Base-by-base conservation (phyloP, 30 jellyfish, hydroid and myxozoan genomes). In the Aurelia aurita region DNA sequence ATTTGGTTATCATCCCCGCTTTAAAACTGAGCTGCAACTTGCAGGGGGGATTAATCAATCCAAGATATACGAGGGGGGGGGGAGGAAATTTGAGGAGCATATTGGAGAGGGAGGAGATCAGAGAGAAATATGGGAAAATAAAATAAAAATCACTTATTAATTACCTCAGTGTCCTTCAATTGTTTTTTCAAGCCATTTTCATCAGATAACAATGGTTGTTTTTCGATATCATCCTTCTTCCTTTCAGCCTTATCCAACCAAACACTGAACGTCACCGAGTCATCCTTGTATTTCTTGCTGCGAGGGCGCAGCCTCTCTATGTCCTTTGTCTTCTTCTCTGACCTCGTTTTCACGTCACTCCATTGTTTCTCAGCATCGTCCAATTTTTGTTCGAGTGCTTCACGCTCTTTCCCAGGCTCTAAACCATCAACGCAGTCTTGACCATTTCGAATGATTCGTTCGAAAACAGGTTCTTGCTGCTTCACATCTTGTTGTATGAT, bases 401-500 rank as follows among this genome's bases (percentile, higher is more conserved):
- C 96, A 19, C 74, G 88, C 78, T 94, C 97, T 2, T 86, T 11
- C n/a, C 88, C 97, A 58, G 96, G 91, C 80, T 84, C 97, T 26
- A 96, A 57, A 55, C 25, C 79, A 1, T 84, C 97, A 19, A 81
- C 72, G 20, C 73, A 55, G 31, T 85, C 90, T 18, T 78, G 87
- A 46, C 97, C 97, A 85, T 88, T 80, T 74, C 94, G 80, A 11
- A 79, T 35, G 89, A 94, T 87, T 3, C 96, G 89, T 9, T 94
- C 88, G 62, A 62, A 88, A 9, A 94, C 92, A 0, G 99, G 99
- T 61, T 94, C 97, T 45, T 87, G 96, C 59, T 85, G 97, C 32
- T 45, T 75, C 18, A 93, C 72, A 65, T 93, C 98, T 78, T 79
- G 96, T 19, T 82, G 95, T 35, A 93, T 74, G 46, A 93, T 25